Base-by-base conservation (phyloP, 2,888 invertebrate genomes). In the Morpho helenor region DNA sequence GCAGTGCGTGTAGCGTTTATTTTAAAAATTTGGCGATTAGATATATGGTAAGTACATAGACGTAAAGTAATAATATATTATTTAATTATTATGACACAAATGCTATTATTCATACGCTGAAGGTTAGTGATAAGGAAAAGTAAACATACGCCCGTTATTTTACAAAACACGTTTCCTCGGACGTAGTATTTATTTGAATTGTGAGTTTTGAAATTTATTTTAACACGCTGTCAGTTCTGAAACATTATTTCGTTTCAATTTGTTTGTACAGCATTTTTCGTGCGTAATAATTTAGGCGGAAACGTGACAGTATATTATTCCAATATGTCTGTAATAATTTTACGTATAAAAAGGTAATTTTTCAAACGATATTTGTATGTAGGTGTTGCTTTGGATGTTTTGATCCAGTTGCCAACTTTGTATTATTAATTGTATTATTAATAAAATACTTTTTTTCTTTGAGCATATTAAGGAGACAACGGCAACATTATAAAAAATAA, bases 71-170 rank as follows among this genome's bases (percentile, higher is more conserved):
- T n/a, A 16, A 7, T 43, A 10, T 49, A 39, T 40, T 40, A 7
- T 49, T 49, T 7, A 3, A 41, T 39, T 39, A 31, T 31, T 8
- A 5, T 49, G 40, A 9, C 23, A 3, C 23, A 43, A 53, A 41
- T 56, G 54, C 49, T 58, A 49, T 50, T 57, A 58, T 53, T 58
- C 48, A 52, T 47, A 47, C 52, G 45, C 22, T 47, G 62, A 62
- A 64, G 64, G 63, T 62, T 63, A 60, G 23, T 10, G 66, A 64
- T 64, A 64, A 64, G 62, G 55, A 56, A 56, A 57, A 59, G 62
- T 66, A 66, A 66, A 66, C 66, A 64, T 10, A 56, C 7, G 45
- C 2, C 8, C 46, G 51, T 44, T 59, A 44, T 49, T 59, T 51
- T 45, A 49, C 56, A 22, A 52, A 59, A 56, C 51, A 56, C 52